Evolutionary conservation across 2,888 invertebrate species (phyloP).

Genomic region (Boloria selene): DNA sequence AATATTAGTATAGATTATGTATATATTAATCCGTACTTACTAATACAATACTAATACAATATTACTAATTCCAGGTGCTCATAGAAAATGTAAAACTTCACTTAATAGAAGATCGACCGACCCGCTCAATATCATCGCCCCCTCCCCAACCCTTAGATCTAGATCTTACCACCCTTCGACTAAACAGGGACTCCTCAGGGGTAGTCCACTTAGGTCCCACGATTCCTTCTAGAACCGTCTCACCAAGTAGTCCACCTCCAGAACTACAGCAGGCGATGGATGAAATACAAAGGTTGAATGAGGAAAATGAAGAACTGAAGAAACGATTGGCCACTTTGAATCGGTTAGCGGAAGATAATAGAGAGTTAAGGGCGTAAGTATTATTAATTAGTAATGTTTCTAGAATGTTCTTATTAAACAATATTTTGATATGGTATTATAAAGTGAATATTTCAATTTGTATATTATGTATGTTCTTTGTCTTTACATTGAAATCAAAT

Average conservation of each 20-base stretch:
- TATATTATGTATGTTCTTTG: too few species aligned
- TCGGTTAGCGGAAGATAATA: constrained; percentile 80
- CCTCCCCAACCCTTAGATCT: constrained; percentile 91
- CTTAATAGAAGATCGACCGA: constrained; percentile 91
- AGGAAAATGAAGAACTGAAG: constrained; percentile 79
- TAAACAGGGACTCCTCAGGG: constrained; percentile 88
- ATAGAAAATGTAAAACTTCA: constrained; percentile 89
- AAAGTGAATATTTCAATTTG: too few species aligned
- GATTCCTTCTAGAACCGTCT: constrained; percentile 54
- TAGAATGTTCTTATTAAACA: too few species aligned
- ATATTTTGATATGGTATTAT: too few species aligned
- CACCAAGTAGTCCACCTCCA: constrained; percentile 62
- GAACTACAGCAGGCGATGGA: constrained; percentile 75
- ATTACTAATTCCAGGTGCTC: constrained; percentile 78
- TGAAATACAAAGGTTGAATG: constrained; percentile 60
- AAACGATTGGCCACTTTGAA: constrained; percentile 73
- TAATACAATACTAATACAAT: too few species aligned
- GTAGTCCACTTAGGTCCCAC: constrained; percentile 87
- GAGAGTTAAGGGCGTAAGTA: constrained; percentile 76
- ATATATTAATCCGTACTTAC: too few species aligned
- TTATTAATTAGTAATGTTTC: not conserved
- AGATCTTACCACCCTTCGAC: constrained; percentile 85
- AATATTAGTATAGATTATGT: too few species aligned
- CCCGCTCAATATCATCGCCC: constrained; percentile 89
- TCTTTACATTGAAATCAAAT: too few species aligned